phyloP scores from a whole-genome alignment of 2,113 vertebrate species.

The Psephotus haematonotus region DNA sequence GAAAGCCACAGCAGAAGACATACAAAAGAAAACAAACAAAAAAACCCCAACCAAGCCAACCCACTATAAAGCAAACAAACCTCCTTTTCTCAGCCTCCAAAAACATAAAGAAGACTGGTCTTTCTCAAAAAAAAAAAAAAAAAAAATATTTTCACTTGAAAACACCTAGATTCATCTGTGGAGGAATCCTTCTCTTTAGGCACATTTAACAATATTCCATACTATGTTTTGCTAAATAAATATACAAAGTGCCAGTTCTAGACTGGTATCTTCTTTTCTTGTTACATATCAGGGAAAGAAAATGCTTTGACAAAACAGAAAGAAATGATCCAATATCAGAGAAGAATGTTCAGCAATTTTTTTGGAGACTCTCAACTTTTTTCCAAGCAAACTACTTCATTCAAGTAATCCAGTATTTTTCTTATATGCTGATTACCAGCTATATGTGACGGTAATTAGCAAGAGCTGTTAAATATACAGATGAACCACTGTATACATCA shows the following conservation, averaged over 20 bases:
- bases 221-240: not conserved
- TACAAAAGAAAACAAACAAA: not conserved
- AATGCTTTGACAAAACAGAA: not conserved
- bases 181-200: not conserved
- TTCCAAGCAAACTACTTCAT: not conserved
- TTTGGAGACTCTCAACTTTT: not conserved
- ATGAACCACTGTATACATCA: not conserved
- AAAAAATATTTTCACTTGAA: not conserved
- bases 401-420: not conserved
- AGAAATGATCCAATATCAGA: not conserved
- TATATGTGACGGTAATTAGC: not conserved
- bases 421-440: not conserved
- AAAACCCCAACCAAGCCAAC: not conserved
- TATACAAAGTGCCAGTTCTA: not conserved
- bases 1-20: not conserved
- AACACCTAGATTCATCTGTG: not conserved
- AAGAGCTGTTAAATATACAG: not conserved
- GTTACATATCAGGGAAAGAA: not conserved
- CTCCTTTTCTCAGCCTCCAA: not conserved
- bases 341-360: not conserved
- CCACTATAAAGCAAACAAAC: not conserved
- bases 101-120: not conserved
- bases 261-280: not conserved
- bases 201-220: not conserved
- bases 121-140: not conserved